These are phyloP conservation scores for Gavialis gangeticus DNA, from an alignment of 2,113 vertebrate species.

Conservation along the genomic window DNA sequence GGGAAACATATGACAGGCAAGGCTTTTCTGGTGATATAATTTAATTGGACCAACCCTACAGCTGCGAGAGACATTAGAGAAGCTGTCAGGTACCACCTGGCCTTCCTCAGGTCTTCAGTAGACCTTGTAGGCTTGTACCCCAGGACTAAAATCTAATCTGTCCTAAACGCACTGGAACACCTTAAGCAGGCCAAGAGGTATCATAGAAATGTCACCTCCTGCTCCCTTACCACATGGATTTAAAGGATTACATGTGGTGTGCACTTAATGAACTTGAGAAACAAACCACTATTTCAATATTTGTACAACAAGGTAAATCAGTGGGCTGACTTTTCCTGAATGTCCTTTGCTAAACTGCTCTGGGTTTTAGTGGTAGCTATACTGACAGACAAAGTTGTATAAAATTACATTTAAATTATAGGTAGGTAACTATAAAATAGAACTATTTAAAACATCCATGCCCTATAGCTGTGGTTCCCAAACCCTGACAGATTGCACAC, in stretches of 20 bases:
- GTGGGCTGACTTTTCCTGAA: neutral
- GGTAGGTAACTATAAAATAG: neutral
- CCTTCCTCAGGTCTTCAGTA: no score
- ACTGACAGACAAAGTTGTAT: neutral
- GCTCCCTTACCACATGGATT: neutral
- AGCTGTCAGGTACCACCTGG: no score
- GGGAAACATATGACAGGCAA: no score
- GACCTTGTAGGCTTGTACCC: no score
- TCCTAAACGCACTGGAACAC: neutral
- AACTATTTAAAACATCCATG: neutral
- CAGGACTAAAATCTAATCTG: no score
- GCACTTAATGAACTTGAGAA: neutral
- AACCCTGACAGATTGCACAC: no score
- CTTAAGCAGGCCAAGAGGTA: neutral
- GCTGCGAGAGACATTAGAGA: no score
- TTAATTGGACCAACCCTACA: no score
- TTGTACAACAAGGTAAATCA: neutral
- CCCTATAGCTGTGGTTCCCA: no score
- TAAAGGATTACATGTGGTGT: neutral
- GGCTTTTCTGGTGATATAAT: no score
- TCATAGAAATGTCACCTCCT: neutral
- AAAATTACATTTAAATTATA: constrained; percentile 1
- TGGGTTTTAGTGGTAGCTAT: neutral
- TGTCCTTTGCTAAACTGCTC: neutral
- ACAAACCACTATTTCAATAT: neutral